Conservation (phyloP, 1,140 invertebrate species). For the Cyclina sinensis region DNA sequence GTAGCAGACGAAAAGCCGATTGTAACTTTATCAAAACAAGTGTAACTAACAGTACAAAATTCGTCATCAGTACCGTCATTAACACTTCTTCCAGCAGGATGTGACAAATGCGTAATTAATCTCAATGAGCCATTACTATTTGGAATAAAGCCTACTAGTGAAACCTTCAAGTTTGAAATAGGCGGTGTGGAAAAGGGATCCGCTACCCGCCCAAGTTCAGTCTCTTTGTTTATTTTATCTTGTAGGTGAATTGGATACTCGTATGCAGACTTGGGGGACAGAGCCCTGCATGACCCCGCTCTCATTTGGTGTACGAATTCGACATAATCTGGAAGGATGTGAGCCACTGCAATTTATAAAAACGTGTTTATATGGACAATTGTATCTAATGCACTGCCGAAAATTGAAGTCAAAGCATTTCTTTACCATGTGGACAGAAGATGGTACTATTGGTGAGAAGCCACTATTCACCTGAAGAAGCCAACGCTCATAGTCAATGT, state of each 20-base stretch:
- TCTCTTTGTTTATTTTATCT: conserved; percentile 49
- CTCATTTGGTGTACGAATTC: no score
- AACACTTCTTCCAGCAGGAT: conserved; percentile 27
- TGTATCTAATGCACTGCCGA: background rate
- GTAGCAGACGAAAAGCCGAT: conserved; percentile 57
- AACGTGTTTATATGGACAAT: background rate
- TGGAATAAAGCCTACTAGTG: conserved; percentile 23
- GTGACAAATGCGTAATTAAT: conserved; percentile 58
- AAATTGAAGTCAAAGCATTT: no score
- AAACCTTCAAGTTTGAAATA: conserved; percentile 8
- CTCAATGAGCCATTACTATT: background rate
- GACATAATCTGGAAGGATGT: background rate
- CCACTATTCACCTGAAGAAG: no score
- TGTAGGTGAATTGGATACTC: no score
- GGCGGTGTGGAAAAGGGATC: conserved; percentile 7
- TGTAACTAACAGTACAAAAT: conserved; percentile 33
- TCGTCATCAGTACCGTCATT: conserved; percentile 68
- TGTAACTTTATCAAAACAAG: no score
- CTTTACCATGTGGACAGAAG: no score
- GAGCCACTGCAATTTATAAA: background rate
- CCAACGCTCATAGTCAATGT: no score
- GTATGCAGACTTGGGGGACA: no score
- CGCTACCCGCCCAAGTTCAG: background rate
- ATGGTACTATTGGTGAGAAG: no score
- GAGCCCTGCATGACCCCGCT: no score